phyloP scores from a whole-genome alignment of 2,113 vertebrate genomes.

The Glaucomys volans region DNA sequence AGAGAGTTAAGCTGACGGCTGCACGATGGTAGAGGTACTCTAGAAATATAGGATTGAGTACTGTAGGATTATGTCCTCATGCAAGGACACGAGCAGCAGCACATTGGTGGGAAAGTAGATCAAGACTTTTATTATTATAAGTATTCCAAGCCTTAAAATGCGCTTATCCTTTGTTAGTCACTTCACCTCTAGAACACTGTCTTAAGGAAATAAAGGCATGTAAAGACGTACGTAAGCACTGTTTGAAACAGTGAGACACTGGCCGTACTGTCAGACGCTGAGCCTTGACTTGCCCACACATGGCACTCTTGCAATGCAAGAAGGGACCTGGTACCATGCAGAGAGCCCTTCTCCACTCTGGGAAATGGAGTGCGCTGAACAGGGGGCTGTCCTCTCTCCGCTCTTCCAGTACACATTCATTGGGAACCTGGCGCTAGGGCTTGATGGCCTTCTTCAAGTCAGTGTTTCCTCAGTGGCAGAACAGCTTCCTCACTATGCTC shows the following conservation, averaged over 20 bases:
- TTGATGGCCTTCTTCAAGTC: background rate
- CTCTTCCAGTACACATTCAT: background rate
- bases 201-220: background rate
- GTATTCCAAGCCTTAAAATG: background rate
- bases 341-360: background rate
- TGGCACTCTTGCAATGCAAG: accelerated
- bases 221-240: background rate
- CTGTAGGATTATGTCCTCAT: background rate
- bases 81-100: background rate
- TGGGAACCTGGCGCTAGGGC: background rate
- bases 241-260: background rate
- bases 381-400: background rate
- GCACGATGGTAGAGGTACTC: background rate
- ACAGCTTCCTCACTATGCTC: background rate
- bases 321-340: background rate
- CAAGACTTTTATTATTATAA: background rate
- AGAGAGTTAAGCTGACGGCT: background rate
- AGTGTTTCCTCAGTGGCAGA: accelerated
- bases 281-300: too few species aligned
- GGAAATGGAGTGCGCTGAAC: background rate
- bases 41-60: background rate
- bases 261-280: too few species aligned
- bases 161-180: background rate
- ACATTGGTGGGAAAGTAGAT: background rate
- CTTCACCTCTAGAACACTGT: background rate